These are phyloP conservation scores for Phragmatobia fuliginosa DNA, from an alignment of 2,888 invertebrate species.

Conservation along the genomic window DNA sequence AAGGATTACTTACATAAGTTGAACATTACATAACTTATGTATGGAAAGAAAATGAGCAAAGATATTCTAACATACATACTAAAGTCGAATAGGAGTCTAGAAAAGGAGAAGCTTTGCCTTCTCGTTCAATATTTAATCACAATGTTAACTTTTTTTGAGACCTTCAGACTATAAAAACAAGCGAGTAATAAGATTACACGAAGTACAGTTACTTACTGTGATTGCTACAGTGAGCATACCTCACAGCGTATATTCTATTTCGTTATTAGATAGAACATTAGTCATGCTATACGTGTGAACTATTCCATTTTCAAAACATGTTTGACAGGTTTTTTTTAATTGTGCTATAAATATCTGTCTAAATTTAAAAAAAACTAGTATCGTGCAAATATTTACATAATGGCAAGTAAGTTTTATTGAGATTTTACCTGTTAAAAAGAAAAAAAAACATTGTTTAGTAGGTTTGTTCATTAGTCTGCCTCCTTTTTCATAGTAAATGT, in stretches of 20 bases:
- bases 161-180: slow-evolving; percentile 5
- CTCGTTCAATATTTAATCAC: not conserved
- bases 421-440: not conserved
- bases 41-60: not conserved
- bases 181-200: slow-evolving; percentile 10
- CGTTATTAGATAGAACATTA: slow-evolving; percentile 5
- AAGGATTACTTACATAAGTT: not conserved
- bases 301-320: not conserved
- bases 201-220: slow-evolving; percentile 14
- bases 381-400: not conserved
- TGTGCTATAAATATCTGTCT: not conserved
- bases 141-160: slow-evolving; percentile 2
- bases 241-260: slow-evolving; percentile 9
- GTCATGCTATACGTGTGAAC: not conserved
- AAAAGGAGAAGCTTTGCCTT: not conserved
- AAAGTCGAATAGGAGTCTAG: not conserved
- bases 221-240: slow-evolving; percentile 10
- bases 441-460: not conserved
- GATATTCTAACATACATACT: not conserved
- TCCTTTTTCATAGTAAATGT: not conserved
- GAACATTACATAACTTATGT: not conserved
- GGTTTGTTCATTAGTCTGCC: not conserved
- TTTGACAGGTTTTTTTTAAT: not conserved
- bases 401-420: not conserved
- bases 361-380: not conserved